Base-by-base conservation (phyloP, 2,113 vertebrate genomes). In the Rutilus rutilus region DNA sequence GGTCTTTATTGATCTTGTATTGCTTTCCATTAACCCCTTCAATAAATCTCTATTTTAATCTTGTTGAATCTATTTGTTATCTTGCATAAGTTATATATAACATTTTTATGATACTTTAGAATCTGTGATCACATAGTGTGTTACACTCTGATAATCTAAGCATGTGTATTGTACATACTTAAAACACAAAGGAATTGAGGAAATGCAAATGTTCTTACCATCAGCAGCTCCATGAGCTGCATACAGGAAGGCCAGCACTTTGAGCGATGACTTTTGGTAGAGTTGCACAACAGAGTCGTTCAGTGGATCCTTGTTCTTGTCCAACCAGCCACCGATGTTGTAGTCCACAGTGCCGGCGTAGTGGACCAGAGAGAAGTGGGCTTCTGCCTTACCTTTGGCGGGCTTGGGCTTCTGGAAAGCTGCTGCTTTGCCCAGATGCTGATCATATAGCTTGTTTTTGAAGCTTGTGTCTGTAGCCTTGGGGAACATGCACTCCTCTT, bases 381-480 rank as follows among this genome's bases (percentile, higher is more conserved):
- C 76, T 30, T 78, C 76, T 6, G 76, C 50, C 17, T 78, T 78
- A 21, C 76, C 76, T 78, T 78, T 96, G 27, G 83, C 1, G 83
- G 94, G 92, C 1, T 95, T 96, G 12, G 96, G 96, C 78, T 96
- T 96, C 90, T 97, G 95, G 91, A 96, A 96, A 39, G 95, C 30
- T 96, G 95, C 2, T 96, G 92, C 81, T 96, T 96, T 90, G 95
- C 96, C 86, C 95, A 96, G 88, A 97, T 96, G 95, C 50, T 78
- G 91, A 57, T 57, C 54, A 57, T 57, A 2, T 21, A 57, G 2
- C 19, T 57, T 57, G 54, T 57, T 57, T 57, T 57, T 57, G 54
- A 57, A 57, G 54, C 54, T 67, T 8, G 50, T 86, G 83, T 92
- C 91, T 83, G 91, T 89, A 5, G 90, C 89, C 65, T 92, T 91